Percentiles rank a stretch among this genome's conserved stretches.
Evolutionary conservation across 2,113 vertebrate genomes (phyloP).

Genomic region (Lontra canadensis): DNA sequence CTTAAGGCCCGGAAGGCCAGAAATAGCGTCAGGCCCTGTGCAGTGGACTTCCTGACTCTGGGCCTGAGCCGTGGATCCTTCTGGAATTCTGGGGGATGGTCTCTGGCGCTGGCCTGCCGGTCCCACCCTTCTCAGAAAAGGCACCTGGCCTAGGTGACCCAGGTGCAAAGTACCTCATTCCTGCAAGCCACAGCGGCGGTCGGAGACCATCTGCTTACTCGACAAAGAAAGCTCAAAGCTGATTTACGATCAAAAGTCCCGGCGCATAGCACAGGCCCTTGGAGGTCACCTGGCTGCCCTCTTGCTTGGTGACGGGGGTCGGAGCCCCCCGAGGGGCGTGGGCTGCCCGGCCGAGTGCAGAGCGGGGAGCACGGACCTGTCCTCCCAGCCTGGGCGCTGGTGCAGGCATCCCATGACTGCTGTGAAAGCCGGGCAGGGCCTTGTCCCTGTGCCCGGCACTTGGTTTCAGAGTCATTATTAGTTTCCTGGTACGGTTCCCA

Average conservation of each 20-base stretch:
- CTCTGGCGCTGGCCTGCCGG: accelerated
- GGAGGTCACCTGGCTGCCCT: background rate
- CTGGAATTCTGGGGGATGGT: too few species aligned
- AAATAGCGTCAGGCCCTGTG: background rate
- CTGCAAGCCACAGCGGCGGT: background rate
- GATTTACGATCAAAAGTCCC: background rate
- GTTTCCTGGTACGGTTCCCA: background rate
- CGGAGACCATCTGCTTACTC: background rate
- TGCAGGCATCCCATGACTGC: background rate
- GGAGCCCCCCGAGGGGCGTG: accelerated
- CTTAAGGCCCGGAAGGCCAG: too few species aligned
- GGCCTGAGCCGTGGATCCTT: accelerated
- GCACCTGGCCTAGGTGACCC: background rate
- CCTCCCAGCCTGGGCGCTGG: too few species aligned
- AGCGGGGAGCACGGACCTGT: background rate
- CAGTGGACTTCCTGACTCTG: too few species aligned
- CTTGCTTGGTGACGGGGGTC: background rate
- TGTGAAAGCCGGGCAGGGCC: background rate
- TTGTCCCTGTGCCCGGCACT: background rate
- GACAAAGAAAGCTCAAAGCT: background rate
- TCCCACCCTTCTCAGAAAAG: background rate
- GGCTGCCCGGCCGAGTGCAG: background rate
- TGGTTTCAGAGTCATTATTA: background rate
- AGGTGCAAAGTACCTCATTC: background rate
- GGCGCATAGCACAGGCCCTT: background rate